A percentile compares a stretch with the other conserved stretches of the same genome.
phyloP scores from a whole-genome alignment of 2,797 vertebrate genomes.

The Enteromius afrohamiltoni region DNA sequence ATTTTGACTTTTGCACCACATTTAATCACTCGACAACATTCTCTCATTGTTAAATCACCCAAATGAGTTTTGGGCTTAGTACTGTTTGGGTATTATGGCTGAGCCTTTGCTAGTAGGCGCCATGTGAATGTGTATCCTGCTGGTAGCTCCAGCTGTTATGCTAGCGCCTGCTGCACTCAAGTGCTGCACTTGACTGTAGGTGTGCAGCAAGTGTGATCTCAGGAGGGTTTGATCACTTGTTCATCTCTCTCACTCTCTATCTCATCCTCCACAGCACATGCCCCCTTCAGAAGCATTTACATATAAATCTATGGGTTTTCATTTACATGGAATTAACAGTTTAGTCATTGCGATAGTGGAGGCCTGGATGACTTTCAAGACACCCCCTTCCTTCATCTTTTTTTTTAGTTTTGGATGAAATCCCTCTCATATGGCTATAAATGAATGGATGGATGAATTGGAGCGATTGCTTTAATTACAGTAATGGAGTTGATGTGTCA shows the following conservation, averaged over 20 bases:
- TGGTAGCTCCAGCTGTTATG: constrained; percentile 35
- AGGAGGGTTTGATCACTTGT: constrained; percentile 3
- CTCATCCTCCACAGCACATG: constrained; percentile 8
- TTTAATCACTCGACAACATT: constrained; percentile 2
- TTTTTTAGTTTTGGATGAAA: constrained; percentile 15
- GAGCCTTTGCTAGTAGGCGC: constrained; percentile 3
- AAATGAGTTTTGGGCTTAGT: background rate
- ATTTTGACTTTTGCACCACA: background rate
- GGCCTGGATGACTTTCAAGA: background rate
- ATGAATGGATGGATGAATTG: constrained; percentile 2
- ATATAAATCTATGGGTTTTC: constrained; percentile 16
- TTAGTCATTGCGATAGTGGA: constrained; percentile 13
- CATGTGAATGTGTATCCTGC: constrained; percentile 36
- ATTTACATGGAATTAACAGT: constrained; percentile 21
- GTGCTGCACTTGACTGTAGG: constrained; percentile 22
- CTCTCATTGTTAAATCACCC: background rate
- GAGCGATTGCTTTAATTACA: constrained; percentile 31
- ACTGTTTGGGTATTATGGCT: constrained; percentile 18
- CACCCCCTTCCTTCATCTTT: background rate
- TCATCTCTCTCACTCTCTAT: background rate
- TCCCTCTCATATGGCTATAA: constrained; percentile 12
- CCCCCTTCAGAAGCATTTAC: constrained; percentile 19
- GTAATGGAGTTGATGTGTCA: constrained; percentile 32
- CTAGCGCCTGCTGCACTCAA: constrained; percentile 18
- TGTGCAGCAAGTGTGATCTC: constrained; percentile 20